phyloP scores from a whole-genome alignment of 2,797 vertebrate genomes.

The Gadopsis bispinosus region DNA sequence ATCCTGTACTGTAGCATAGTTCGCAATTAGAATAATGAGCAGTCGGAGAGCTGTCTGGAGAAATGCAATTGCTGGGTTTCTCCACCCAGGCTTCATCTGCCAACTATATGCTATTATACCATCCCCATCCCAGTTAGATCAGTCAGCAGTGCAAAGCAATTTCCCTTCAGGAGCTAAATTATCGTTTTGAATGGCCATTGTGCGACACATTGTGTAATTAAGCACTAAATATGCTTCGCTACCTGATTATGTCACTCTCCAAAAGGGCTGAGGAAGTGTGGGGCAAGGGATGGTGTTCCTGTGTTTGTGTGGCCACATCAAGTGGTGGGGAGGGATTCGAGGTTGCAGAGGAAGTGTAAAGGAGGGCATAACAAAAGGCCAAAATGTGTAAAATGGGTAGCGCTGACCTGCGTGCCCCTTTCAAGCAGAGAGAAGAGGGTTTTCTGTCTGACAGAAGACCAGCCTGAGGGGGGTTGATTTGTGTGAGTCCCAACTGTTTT shows the following conservation, averaged over 20 bases:
- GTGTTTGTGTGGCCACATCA: conserved; percentile 56
- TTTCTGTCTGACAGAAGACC: conserved; percentile 77
- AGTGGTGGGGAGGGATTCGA: conserved; percentile 54
- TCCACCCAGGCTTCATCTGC: conserved; percentile 77
- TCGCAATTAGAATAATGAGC: conserved; percentile 83
- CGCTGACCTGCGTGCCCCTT: conserved; percentile 75
- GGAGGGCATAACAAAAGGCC: conserved; percentile 66
- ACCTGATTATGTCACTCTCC: conserved; percentile 82
- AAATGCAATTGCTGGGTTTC: conserved; percentile 71
- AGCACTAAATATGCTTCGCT: conserved; percentile 82
- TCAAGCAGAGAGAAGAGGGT: conserved; percentile 79
- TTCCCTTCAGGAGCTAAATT: conserved; percentile 84
- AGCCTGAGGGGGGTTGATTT: conserved; percentile 60
- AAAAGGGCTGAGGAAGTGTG: conserved; percentile 60
- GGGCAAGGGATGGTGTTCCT: conserved; percentile 36
- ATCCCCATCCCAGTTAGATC: conserved; percentile 78
- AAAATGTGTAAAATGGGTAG: conserved; percentile 68
- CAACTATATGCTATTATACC: conserved; percentile 78
- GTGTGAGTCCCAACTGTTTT: conserved; percentile 72
- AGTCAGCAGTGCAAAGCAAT: conserved; percentile 78
- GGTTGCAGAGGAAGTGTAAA: conserved; percentile 58
- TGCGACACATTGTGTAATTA: conserved; percentile 85
- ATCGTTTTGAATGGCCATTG: conserved; percentile 83
- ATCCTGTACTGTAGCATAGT: conserved; percentile 61
- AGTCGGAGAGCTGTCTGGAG: conserved; percentile 69